Conservation (phyloP, 2,113 vertebrate genomes). For the Dasypus novemcinctus region DNA sequence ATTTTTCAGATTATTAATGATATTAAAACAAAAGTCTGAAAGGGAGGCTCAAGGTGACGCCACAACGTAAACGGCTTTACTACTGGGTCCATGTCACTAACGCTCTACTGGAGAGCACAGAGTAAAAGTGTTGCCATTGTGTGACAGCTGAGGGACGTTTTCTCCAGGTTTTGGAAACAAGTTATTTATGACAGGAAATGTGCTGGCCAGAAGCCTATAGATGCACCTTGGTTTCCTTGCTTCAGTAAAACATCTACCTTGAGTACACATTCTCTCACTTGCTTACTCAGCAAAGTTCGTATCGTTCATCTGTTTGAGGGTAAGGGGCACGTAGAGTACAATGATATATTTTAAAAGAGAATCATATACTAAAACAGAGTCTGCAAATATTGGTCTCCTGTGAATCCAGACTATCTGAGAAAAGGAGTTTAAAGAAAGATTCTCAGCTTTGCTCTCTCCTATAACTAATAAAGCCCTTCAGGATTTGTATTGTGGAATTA, state of each 20-base stretch:
- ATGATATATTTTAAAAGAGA: neutral
- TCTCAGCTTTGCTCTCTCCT: neutral
- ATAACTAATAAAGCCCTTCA: neutral
- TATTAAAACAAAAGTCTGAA: neutral
- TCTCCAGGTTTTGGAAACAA: neutral
- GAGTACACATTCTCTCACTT: neutral
- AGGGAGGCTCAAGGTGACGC: neutral
- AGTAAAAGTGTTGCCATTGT: neutral
- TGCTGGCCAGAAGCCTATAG: neutral
- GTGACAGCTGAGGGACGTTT: neutral
- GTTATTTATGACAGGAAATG: conserved; percentile 2
- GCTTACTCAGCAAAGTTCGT: neutral
- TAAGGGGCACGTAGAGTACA: neutral
- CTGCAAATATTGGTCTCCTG: neutral
- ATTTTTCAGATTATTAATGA: neutral
- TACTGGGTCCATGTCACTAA: neutral
- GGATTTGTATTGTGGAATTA: neutral
- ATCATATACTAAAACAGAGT: neutral
- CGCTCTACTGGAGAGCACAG: neutral
- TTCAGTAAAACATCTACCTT: neutral
- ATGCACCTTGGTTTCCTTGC: neutral
- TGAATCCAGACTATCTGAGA: neutral
- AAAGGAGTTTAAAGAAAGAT: neutral
- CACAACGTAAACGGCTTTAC: neutral
- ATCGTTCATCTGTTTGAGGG: neutral